Evolutionary conservation across 1,140 invertebrate genomes (phyloP), one percentile per base, ranked within the genome.

Genomic region (Drosophila subpulchrella): DNA sequence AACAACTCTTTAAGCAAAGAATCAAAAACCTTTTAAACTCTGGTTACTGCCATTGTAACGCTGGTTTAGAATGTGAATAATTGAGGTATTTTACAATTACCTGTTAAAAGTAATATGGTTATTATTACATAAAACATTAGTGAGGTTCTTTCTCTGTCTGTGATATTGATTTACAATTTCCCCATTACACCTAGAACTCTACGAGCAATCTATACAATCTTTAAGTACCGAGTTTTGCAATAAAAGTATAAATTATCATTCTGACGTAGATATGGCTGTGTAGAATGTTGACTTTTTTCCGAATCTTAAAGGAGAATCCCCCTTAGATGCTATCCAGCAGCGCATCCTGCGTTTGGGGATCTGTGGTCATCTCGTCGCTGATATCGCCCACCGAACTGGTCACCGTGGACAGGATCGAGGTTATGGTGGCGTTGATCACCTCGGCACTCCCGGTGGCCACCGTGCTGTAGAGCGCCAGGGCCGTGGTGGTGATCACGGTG

Each of bases 271-370:
- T 62, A 57, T 62, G 53, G 60, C 54, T 54, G 27, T 20, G 12
- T 57, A 41, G 34, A 56, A 30, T 27, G 12, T 39, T 6, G 15
- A 5, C 8, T 24, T 38, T 11, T 15, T 30, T 56, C 38, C 36
- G n/a, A n/a, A n/a, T 24, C 8, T 1, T 12, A 6, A 15, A 3
- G 12, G 1, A 5, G 17, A 51, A 32, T 39, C 15, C 32, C 55
- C 15, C 91, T 88, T 67, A 93, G 59, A 91, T 93, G 12, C 78
- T 60, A 39, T 90, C 73, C 57, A 91, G 36, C 38, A 91, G 55
- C n/a, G 88, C 90, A 6, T 84, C 79, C 0, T 90, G 81, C 8
- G 86, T 91, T 62, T 91, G 90, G 0, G 90, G 90, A 85, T 91
- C 90, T 11, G 90, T 91, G 46, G 90, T 91, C 44, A 85, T 48